Conservation (phyloP, 2,888 invertebrate species). For the Lymantria monacha region DNA sequence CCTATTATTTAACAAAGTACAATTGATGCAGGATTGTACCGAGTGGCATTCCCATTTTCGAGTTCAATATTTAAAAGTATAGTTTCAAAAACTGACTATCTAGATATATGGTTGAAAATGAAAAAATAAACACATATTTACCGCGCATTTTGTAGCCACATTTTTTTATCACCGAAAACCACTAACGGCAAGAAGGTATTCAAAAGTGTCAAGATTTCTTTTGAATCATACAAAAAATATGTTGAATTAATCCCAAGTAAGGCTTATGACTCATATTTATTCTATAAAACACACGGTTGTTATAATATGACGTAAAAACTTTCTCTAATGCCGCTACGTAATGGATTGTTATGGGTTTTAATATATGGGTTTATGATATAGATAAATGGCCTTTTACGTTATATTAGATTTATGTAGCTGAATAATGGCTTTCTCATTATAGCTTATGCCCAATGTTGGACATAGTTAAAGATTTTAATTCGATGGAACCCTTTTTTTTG, state of each 20-base stretch:
- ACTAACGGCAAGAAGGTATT: constrained; percentile 11
- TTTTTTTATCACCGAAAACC: constrained; percentile 20
- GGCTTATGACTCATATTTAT: constrained; percentile 1
- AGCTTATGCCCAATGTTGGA: too few relatives aligned
- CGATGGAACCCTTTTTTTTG: too few relatives aligned
- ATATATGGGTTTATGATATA: constrained; percentile 22
- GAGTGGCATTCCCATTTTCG: too few relatives aligned
- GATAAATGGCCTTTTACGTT: constrained; percentile 5
- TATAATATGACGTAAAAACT: constrained; percentile 9
- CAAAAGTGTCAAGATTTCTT: constrained; percentile 20
- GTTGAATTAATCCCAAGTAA: background rate
- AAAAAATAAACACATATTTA: too few relatives aligned
- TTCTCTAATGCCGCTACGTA: constrained; percentile 5
- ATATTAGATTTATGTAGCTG: background rate
- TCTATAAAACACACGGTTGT: background rate
- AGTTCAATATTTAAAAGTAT: too few relatives aligned
- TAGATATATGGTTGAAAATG: too few relatives aligned
- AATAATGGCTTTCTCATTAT: too few relatives aligned
- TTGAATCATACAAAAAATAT: constrained; percentile 3
- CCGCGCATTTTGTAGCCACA: constrained; percentile 9
- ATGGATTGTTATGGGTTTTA: constrained; percentile 12
- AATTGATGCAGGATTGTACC: too few relatives aligned
- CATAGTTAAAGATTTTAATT: too few relatives aligned
- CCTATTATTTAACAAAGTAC: too few relatives aligned
- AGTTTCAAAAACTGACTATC: too few relatives aligned